phyloP scores from a whole-genome alignment of 2,797 vertebrate species.

The Liasis olivaceus region DNA sequence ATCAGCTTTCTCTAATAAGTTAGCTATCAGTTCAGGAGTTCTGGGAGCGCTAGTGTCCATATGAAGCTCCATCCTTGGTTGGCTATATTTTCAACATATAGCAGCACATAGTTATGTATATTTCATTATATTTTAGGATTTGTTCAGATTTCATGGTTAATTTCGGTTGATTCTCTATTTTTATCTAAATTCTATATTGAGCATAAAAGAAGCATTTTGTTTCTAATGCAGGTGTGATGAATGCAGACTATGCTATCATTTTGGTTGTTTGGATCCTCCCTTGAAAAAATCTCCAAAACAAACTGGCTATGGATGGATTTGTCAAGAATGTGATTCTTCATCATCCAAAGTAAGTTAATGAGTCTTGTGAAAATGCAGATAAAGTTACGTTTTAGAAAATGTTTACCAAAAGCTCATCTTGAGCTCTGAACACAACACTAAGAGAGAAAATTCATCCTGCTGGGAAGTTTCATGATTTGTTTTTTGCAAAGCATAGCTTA shows the following conservation, averaged over 20 bases:
- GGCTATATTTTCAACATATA: neutral
- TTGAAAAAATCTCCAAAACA: slow-evolving; percentile 99
- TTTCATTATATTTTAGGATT: neutral
- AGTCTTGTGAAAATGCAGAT: slow-evolving; percentile 31
- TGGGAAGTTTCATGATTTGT: slow-evolving; percentile 1
- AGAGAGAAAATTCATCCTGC: slow-evolving; percentile 9
- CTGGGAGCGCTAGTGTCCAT: neutral
- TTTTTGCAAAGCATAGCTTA: slow-evolving; percentile 39
- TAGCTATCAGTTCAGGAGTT: neutral
- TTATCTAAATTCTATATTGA: slow-evolving; percentile 4
- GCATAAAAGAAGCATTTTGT: neutral
- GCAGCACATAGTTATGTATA: neutral
- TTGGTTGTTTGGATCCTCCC: slow-evolving; percentile 97
- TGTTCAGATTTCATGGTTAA: neutral
- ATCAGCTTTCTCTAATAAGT: neutral
- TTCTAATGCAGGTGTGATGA: slow-evolving; percentile 89
- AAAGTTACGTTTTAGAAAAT: neutral
- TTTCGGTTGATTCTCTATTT: slow-evolving; percentile 3
- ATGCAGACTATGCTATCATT: slow-evolving; percentile 96
- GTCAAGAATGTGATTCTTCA: slow-evolving; percentile 96
- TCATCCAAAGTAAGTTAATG: slow-evolving; percentile 90
- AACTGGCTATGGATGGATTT: slow-evolving; percentile 98
- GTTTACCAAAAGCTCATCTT: neutral
- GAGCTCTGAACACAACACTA: slow-evolving; percentile 10
- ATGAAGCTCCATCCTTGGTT: neutral